phyloP scores from a whole-genome alignment of 2,797 vertebrate species.

The Neopelma chrysocephalum region DNA sequence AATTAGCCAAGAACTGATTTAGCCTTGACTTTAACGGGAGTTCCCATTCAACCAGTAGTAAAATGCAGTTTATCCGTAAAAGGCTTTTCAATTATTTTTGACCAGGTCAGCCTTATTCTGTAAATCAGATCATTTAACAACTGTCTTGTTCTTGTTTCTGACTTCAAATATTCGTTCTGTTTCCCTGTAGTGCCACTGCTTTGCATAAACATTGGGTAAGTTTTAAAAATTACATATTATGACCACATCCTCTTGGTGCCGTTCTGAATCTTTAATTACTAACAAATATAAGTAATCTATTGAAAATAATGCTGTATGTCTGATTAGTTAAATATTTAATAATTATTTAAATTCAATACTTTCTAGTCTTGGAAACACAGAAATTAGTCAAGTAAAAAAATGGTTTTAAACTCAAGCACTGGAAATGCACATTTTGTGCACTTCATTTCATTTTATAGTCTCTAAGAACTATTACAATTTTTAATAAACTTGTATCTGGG shows the following conservation, averaged over 20 bases:
- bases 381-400: conserved; percentile 75
- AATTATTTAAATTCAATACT: conserved; percentile 70
- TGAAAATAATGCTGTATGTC: neutral
- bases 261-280: conserved; percentile 37
- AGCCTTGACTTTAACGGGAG: neutral
- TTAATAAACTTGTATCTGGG: conserved; percentile 80
- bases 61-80: neutral
- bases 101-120: neutral
- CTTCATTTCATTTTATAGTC: conserved; percentile 79
- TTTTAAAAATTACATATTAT: neutral
- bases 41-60: neutral
- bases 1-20: neutral
- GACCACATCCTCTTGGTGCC: neutral
- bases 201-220: neutral
- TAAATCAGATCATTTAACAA: neutral
- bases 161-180: neutral
- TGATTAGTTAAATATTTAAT: conserved; percentile 69
- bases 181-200: neutral
- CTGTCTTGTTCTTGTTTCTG: neutral
- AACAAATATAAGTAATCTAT: conserved; percentile 38
- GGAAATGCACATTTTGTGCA: conserved; percentile 73
- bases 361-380: conserved; percentile 55
- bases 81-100: neutral
- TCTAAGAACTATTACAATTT: conserved; percentile 76
- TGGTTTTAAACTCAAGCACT: conserved; percentile 68